Evolutionary conservation across 2,797 vertebrate species (phyloP), one percentile per base, ranked within the genome.

Genomic region (Arnoldichthys spilopterus): DNA sequence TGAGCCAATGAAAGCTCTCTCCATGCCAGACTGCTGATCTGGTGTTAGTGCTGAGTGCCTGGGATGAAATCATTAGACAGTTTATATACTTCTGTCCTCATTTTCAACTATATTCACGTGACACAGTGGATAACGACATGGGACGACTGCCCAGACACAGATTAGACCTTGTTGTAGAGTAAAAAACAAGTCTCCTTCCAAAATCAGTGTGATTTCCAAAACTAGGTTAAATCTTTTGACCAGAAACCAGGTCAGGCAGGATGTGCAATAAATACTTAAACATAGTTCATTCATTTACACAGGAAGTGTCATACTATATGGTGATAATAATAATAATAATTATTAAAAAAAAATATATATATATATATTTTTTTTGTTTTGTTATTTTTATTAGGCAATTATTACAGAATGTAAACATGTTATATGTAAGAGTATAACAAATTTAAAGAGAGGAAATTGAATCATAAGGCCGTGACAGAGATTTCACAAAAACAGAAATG

Each of bases 1-100:
- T 80, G 80, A 85, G 87, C 89, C 88, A 87, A 86, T 81, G 78
- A 89, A 91, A 89, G 84, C 0, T 13, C 64, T 49, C 76, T 54
- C 80, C 51, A 53, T 76, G 71, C 85, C 81, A 86, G 54, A 82
- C 45, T 0, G 24, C 76, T 67, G 75, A 74, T 82, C 69, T 81
- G 86, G 85, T 82, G 79, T 78, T 86, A 32, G 63, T 64, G 43
- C 68, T 20, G 13, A 49, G 69, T n/a, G 81, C 83, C 83, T 78
- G 86, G 76, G 59, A 49, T 82, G 43, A 84, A 88, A 85, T 83
- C 83, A 89, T 91, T 85, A 89, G 71, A 71, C 61, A 67, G 82
- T 87, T 82, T 82, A 76, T 82, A 78, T 83, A 71, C 59, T 54
- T 64, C 28, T 86, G 78, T 77, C 69, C 83, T 79, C 81, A 66